Evolutionary conservation across 2,888 invertebrate genomes (phyloP).

Genomic region (Macrophya alboannulata): DNA sequence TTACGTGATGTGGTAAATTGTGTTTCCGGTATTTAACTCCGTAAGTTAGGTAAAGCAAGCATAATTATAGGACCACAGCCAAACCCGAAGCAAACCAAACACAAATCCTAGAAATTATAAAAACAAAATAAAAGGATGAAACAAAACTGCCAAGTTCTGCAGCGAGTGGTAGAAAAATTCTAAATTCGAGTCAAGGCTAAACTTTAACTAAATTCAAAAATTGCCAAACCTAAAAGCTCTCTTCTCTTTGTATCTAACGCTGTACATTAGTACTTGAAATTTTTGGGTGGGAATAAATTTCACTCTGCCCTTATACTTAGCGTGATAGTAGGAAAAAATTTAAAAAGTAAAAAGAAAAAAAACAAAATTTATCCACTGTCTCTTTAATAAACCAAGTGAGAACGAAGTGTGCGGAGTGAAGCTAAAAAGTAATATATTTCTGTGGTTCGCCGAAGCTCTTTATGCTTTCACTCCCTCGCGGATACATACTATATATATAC

Average conservation of each 20-base stretch:
- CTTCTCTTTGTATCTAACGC: no score
- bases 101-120: no score
- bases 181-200: no score
- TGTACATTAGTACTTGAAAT: not conserved
- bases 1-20: not conserved
- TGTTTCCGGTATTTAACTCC: not conserved
- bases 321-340: not conserved
- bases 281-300: not conserved
- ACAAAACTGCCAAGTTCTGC: no score
- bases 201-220: no score
- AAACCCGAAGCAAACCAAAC: not conserved
- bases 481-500: not conserved
- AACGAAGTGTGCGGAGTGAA: not conserved
- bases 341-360: not conserved
- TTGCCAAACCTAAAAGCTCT: no score
- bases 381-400: not conserved
- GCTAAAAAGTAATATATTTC: not conserved
- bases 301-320: not conserved
- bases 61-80: not conserved
- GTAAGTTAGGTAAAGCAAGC: not conserved
- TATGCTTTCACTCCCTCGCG: not conserved
- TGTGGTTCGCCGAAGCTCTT: not conserved
- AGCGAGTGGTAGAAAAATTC: no score
- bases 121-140: no score
- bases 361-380: not conserved